These are phyloP conservation scores for Boulengeromyrus knoepffleri DNA, from an alignment of 2,113 vertebrate species.

Conservation along the genomic window DNA sequence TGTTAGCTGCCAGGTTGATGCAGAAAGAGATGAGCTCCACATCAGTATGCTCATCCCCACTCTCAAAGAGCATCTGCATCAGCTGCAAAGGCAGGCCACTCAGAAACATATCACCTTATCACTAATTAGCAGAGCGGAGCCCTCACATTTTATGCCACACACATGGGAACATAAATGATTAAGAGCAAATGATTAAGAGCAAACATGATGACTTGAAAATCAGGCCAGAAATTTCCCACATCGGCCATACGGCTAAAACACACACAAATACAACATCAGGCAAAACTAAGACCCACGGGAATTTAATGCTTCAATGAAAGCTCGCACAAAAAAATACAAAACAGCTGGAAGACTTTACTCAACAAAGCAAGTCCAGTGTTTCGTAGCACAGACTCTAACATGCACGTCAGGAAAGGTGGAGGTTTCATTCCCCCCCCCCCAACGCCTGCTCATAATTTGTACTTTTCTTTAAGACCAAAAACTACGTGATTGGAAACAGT, in stretches of 20 bases:
- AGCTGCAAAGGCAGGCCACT: constrained; percentile 56
- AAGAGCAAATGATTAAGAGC: neutral
- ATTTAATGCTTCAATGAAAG: neutral
- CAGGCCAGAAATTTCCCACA: neutral
- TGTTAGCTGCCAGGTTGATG: constrained; percentile 94
- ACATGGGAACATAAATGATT: neutral
- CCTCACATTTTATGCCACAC: neutral
- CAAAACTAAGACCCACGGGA: neutral
- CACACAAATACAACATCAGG: neutral
- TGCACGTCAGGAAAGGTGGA: neutral
- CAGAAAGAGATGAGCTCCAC: constrained; percentile 88
- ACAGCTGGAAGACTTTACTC: neutral
- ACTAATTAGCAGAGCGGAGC: neutral
- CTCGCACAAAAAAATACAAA: neutral
- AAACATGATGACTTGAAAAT: neutral
- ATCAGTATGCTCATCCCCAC: constrained; percentile 71
- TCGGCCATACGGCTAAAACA: neutral
- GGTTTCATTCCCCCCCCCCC: neutral
- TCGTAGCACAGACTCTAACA: neutral
- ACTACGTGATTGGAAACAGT: constrained; percentile 33
- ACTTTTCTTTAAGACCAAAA: constrained; percentile 28
- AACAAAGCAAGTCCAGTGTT: neutral
- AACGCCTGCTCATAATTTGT: constrained; percentile 31
- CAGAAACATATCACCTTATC: neutral
- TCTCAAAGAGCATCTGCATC: constrained; percentile 86